A percentile compares a stretch with the other conserved stretches of the same genome.
Evolutionary conservation across 2,888 invertebrate genomes (phyloP).

Genomic region (Elmis aenea): DNA sequence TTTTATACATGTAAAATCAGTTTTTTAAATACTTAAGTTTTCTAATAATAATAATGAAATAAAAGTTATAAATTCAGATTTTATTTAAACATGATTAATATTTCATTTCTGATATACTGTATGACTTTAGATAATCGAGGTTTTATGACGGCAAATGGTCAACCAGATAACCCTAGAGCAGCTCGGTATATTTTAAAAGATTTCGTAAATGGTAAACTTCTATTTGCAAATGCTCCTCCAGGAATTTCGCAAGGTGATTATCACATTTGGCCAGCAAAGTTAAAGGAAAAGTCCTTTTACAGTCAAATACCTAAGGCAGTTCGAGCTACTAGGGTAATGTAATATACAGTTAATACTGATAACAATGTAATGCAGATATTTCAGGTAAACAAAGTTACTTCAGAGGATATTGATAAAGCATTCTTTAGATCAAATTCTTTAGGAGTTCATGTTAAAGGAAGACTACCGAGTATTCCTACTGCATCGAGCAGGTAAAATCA

Average conservation of each 20-base stretch:
- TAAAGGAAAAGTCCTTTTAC: too few species aligned
- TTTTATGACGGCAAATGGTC: constrained; percentile 93
- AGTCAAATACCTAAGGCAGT: constrained; percentile 51
- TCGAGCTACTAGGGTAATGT: constrained; percentile 55
- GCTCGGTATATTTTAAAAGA: constrained; percentile 89
- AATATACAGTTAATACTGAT: too few species aligned
- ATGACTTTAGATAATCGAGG: constrained; percentile 75
- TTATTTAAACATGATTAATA: constrained; percentile 4
- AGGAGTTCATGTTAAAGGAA: constrained; percentile 40
- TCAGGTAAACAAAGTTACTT: constrained; percentile 38
- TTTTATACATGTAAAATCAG: constrained; percentile 1
- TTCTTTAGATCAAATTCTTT: constrained; percentile 52
- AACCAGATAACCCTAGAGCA: constrained; percentile 89
- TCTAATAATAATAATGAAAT: constrained; percentile 1
- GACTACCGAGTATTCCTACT: too few species aligned
- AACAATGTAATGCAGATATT: too few species aligned
- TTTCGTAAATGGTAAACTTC: constrained; percentile 78
- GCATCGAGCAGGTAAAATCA: too few species aligned
- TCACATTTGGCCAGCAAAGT: constrained; percentile 55
- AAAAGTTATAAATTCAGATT: constrained; percentile 10
- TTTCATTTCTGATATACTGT: too few species aligned
- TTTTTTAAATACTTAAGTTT: too few species aligned
- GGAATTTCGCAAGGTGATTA: constrained; percentile 57
- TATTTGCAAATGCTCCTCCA: constrained; percentile 81
- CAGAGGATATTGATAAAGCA: constrained; percentile 56